Conservation (phyloP, 2,888 invertebrate genomes). For the Drosophila maculinotata region DNA sequence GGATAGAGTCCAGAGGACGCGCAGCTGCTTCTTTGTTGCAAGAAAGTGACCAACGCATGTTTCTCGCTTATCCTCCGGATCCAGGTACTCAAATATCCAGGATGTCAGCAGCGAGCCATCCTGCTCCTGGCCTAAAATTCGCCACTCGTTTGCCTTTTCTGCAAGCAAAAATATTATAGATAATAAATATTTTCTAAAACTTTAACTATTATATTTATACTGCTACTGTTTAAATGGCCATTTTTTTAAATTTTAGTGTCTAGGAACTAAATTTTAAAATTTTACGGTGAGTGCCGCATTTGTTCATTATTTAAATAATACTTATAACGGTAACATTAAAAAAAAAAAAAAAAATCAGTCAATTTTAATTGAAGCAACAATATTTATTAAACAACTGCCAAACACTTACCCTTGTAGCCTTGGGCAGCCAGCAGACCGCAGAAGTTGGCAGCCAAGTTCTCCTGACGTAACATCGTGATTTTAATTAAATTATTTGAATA, state of each 20-base stretch:
- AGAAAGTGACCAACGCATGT: constrained; percentile 88
- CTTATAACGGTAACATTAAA: too few relatives aligned
- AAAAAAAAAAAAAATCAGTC: too few relatives aligned
- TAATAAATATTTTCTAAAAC: too few relatives aligned
- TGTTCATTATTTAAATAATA: too few relatives aligned
- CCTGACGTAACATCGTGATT: constrained; percentile 82
- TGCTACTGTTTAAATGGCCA: too few relatives aligned
- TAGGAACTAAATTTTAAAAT: too few relatives aligned
- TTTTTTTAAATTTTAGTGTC: too few relatives aligned
- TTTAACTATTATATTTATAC: too few relatives aligned
- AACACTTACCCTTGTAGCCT: constrained; percentile 79
- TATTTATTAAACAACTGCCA: background rate
- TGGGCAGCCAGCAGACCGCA: constrained; percentile 83
- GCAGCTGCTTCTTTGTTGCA: constrained; percentile 87
- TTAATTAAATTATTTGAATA: constrained; percentile 50
- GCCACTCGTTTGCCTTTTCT: constrained; percentile 90
- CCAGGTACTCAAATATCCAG: constrained; percentile 86
- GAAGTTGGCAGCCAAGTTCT: constrained; percentile 85
- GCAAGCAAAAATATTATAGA: background rate
- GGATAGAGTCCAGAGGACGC: constrained; percentile 88
- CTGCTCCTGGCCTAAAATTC: constrained; percentile 92
- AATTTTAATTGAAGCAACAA: background rate
- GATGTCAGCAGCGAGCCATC: constrained; percentile 90
- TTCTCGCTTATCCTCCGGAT: constrained; percentile 62
- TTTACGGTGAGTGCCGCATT: too few relatives aligned